These are phyloP conservation scores for Stegophylla sp. DNA, from an alignment of 2,888 invertebrate species.

Conservation along the genomic window DNA sequence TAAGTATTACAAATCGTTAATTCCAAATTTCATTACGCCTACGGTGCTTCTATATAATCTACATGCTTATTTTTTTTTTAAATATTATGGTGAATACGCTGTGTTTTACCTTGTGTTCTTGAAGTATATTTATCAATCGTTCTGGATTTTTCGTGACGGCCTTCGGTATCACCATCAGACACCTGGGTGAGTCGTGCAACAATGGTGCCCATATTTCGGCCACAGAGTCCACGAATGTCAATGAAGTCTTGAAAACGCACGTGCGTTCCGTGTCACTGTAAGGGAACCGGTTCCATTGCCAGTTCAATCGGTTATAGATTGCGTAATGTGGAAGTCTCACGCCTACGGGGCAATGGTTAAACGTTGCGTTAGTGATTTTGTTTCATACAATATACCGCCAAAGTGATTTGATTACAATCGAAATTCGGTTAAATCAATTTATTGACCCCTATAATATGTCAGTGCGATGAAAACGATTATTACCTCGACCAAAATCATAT, in stretches of 20 bases:
- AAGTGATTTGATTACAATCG: too few species aligned
- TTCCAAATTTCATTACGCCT: too few species aligned
- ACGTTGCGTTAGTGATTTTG: too few species aligned
- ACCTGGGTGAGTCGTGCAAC: conserved; percentile 72
- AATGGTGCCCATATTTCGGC: conserved; percentile 88
- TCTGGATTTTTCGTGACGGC: conserved; percentile 80
- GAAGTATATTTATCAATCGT: conserved; percentile 73
- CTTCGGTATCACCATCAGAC: conserved; percentile 78
- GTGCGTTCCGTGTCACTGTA: conserved; percentile 73
- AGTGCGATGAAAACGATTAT: too few species aligned
- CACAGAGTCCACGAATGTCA: conserved; percentile 90
- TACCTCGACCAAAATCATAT: too few species aligned
- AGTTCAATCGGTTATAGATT: conserved; percentile 81
- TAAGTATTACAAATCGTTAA: too few species aligned
- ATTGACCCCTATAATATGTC: too few species aligned
- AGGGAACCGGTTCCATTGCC: conserved; percentile 87
- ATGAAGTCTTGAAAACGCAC: conserved; percentile 87
- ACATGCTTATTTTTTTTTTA: too few species aligned
- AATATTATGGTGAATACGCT: too few species aligned
- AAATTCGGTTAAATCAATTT: too few species aligned
- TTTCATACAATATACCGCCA: too few species aligned
- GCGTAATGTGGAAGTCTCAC: conserved; percentile 80
- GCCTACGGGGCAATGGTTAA: conserved; percentile 67
- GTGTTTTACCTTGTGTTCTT: conserved; percentile 73
- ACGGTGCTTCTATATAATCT: too few species aligned